Percentiles rank a stretch among this genome's conserved stretches.
Conservation (phyloP, 2,797 vertebrate genomes). For the Eulemur albifrons region DNA sequence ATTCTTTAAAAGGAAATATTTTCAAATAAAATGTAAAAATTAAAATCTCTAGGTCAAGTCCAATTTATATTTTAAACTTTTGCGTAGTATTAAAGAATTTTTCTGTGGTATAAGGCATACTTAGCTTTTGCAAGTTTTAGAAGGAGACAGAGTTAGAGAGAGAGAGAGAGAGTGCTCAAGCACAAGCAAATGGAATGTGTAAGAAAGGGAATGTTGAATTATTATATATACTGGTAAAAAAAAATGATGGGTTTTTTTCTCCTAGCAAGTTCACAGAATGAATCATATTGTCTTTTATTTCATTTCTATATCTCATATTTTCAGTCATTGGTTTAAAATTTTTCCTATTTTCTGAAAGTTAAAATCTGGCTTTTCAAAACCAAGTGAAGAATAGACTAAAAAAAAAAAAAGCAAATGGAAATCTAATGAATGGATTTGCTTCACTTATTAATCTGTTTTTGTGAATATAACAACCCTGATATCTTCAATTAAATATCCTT, state of each 20-base stretch:
- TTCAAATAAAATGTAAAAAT: conserved; percentile 19
- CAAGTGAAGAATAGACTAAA: neutral
- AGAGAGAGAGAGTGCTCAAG: neutral
- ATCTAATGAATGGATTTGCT: neutral
- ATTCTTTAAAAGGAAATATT: conserved; percentile 6
- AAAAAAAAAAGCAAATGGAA: neutral
- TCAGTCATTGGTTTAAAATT: conserved; percentile 35
- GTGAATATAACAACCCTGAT: neutral
- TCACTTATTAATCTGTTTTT: neutral
- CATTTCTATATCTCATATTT: conserved; percentile 44
- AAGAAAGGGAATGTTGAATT: neutral
- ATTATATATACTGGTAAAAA: neutral
- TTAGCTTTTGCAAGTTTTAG: neutral
- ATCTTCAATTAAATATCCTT: conserved; percentile 10
- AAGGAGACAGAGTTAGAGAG: neutral
- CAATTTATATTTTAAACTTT: conserved; percentile 14
- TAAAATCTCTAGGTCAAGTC: neutral
- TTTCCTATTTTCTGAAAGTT: conserved; percentile 39
- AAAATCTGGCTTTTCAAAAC: neutral
- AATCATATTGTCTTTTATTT: conserved; percentile 51
- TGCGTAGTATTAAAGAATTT: neutral
- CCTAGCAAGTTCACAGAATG: conserved; percentile 51
- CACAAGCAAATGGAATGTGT: neutral
- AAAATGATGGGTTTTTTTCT: conserved; percentile 40
- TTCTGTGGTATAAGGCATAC: neutral